Percentiles rank a stretch among this genome's conserved stretches.
These are phyloP conservation scores for Orthonyx spaldingii DNA, from an alignment of 2,113 vertebrate genomes.

Conservation along the genomic window DNA sequence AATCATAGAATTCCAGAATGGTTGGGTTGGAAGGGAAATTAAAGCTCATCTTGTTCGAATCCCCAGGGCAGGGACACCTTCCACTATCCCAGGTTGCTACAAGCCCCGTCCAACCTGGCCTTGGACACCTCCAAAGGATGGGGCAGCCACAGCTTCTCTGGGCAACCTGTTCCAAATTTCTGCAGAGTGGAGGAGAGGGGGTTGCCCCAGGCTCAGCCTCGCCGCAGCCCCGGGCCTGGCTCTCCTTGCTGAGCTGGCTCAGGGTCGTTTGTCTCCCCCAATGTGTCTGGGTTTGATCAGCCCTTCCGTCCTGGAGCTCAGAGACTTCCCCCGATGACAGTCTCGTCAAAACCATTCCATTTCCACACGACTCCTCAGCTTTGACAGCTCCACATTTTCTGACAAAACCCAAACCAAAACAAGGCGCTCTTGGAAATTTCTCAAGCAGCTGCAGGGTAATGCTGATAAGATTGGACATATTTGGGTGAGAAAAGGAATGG, in stretches of 20 bases:
- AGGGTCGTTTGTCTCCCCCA: neutral
- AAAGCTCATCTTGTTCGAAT: neutral
- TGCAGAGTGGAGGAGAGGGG: neutral
- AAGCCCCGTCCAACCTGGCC: accelerated
- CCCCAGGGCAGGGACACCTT: neutral
- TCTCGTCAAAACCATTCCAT: slow-evolving; percentile 55
- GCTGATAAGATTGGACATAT: slow-evolving; percentile 47
- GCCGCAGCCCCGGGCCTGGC: accelerated
- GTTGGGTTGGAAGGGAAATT: neutral
- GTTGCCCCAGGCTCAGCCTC: neutral
- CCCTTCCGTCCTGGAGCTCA: slow-evolving; percentile 7
- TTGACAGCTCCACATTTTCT: slow-evolving; percentile 57
- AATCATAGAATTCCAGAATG: neutral
- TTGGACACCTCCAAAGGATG: neutral
- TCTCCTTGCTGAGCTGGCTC: neutral
- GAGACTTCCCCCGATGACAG: slow-evolving; percentile 46
- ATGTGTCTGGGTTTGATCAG: slow-evolving; percentile 53
- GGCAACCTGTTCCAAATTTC: neutral
- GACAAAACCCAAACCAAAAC: slow-evolving; percentile 58
- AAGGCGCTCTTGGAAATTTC: slow-evolving; percentile 35
- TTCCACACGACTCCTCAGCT: neutral
- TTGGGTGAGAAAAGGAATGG: slow-evolving; percentile 52
- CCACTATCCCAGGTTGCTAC: neutral
- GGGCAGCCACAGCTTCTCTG: neutral
- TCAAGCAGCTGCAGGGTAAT: slow-evolving; percentile 30